Evolutionary conservation across 1,140 invertebrate species (phyloP).

Genomic region (Manduca sexta): DNA sequence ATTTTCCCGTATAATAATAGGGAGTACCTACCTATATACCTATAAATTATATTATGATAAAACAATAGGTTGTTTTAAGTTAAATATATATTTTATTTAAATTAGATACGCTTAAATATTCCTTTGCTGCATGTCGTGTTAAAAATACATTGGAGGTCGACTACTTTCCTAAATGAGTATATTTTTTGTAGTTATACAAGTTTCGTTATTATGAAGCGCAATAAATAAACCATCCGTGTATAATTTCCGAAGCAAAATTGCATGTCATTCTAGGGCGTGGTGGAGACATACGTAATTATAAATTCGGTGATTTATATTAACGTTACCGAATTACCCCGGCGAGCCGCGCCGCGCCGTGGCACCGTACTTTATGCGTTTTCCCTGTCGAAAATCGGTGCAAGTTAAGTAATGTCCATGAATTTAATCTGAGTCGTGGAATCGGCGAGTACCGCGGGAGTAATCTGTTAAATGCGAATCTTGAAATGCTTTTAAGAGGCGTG

Average conservation of each 20-base stretch:
- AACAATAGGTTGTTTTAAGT: no score
- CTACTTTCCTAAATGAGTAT: conserved; percentile 38
- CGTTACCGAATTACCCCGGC: conserved; percentile 28
- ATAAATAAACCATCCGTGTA: conserved; percentile 58
- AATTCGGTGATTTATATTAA: conserved; percentile 56
- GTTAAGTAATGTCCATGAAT: conserved; percentile 39
- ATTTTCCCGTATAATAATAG: no score
- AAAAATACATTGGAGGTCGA: conserved; percentile 42
- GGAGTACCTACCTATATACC: no score
- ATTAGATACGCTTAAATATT: background rate
- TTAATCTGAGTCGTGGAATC: conserved; percentile 39
- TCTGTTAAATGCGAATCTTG: conserved; percentile 46
- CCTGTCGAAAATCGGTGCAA: conserved; percentile 54
- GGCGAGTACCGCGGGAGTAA: conserved; percentile 28
- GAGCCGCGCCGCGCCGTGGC: no score
- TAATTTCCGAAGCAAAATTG: conserved; percentile 63
- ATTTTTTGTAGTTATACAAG: no score
- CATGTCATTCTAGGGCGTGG: conserved; percentile 58
- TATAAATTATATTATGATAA: no score
- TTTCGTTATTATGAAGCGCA: conserved; percentile 23
- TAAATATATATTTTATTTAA: no score
- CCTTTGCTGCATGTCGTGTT: conserved; percentile 14
- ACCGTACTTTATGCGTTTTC: conserved; percentile 44
- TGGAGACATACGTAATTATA: conserved; percentile 47
- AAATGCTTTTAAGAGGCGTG: conserved; percentile 56